Base-by-base conservation (phyloP, 2,797 vertebrate genomes). In the Ibycter americanus region DNA sequence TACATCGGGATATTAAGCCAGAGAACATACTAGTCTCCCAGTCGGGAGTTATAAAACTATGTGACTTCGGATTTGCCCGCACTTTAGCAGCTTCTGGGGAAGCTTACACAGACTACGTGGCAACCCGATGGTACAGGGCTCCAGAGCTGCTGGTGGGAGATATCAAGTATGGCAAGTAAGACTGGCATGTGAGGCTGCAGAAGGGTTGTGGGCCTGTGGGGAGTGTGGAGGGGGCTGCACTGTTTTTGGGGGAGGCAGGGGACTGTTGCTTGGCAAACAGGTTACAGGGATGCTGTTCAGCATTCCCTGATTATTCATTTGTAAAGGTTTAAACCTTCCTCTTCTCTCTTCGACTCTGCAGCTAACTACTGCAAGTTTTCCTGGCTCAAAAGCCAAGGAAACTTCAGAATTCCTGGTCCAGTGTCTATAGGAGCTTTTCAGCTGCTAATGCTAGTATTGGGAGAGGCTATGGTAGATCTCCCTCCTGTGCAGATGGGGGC, bases 1-100 rank as follows among this genome's bases (percentile, higher is more conserved):
- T 99, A 95, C 99, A 99, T 67, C 98, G 99, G 44, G 99, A 99
- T 95, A 98, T 99, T 95, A 99, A 99, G 96, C 99, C 99, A 12
- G 99, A 99, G 96, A 99, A 99, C 96, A 98, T 99, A 36, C 97
- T 99, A 61, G 98, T 99, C 46, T 99, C 99, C 62, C 98, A 98
- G 80, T 98, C 97, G 0, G 99, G 99, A 2, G 98, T 99, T 72
- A 98, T 99, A 40, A 99, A 99, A 81, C 96, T 99, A 7, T 99
- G 99, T 27, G 99, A 99, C 92, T 99, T 99, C 5, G 99, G 99
- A 22, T 99, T 99, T 89, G 99, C 99, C 5, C 98, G 99, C 9
- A 98, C 98, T 1, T 49, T 99, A 93, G 98, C 98, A 2, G 88
- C 98, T 7, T 98, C 99, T 0, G 98, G 98, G 7, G 99, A 99